phyloP scores from a whole-genome alignment of 2,888 invertebrate species.

The Tuberolachnus salignus region DNA sequence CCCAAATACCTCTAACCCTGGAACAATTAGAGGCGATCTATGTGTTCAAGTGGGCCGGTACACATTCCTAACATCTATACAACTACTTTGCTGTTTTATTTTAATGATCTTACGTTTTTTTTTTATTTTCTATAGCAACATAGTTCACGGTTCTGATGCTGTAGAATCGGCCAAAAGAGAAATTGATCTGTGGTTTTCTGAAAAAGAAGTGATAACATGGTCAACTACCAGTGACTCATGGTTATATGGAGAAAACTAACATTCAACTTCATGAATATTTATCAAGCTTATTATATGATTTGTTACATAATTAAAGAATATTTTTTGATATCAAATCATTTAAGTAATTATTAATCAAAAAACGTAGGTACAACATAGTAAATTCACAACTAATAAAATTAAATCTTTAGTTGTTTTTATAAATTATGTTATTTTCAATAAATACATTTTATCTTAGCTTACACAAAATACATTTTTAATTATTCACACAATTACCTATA shows the following conservation, averaged over 20 bases:
- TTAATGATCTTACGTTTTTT: constrained; percentile 12
- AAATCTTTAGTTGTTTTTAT: background rate
- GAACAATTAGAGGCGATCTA: constrained; percentile 96
- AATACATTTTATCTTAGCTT: background rate
- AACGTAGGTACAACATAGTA: background rate
- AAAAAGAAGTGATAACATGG: constrained; percentile 83
- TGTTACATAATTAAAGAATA: background rate
- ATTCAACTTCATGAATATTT: background rate
- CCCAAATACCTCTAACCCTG: constrained; percentile 92
- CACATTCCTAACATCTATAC: background rate
- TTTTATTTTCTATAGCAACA: constrained; percentile 71
- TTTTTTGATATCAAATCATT: background rate
- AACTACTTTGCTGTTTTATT: background rate
- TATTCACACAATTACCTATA: background rate
- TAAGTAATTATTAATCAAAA: constrained; percentile 4
- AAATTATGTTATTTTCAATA: constrained; percentile 6
- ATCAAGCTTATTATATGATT: background rate
- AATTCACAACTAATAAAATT: background rate
- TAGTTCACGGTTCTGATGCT: constrained; percentile 95
- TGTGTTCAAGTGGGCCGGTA: constrained; percentile 88
- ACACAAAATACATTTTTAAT: background rate
- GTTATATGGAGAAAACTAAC: constrained; percentile 77
- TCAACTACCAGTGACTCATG: constrained; percentile 80
- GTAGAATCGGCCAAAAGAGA: constrained; percentile 96
- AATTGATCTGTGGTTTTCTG: constrained; percentile 93